Evolutionary conservation across 2,888 invertebrate genomes (phyloP).

Genomic region (Phaonia tiefii): DNA sequence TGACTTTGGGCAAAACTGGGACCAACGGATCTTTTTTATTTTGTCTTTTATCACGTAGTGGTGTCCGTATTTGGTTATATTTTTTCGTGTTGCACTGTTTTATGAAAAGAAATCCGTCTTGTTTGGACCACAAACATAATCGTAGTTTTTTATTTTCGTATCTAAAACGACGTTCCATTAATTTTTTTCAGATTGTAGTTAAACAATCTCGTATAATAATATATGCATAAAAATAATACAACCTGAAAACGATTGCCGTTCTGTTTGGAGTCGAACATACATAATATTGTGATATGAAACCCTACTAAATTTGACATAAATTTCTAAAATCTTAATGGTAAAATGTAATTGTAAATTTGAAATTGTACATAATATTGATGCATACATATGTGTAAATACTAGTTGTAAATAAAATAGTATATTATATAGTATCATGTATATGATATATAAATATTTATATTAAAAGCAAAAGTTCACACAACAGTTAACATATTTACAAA

Average conservation of each 20-base stretch:
- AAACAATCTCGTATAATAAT: neutral
- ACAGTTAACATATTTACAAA: conserved; percentile 35
- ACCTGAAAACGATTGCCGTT: neutral
- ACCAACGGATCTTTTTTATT: too few species aligned
- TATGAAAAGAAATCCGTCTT: too few species aligned
- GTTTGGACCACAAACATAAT: too few species aligned
- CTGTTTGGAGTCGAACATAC: too few species aligned
- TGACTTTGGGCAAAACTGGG: too few species aligned
- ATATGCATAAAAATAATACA: neutral
- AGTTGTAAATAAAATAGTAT: conserved; percentile 14
- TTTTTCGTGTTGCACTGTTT: too few species aligned
- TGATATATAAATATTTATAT: conserved; percentile 14
- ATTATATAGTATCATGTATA: conserved; percentile 32
- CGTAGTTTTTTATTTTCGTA: too few species aligned
- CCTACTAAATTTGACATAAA: neutral
- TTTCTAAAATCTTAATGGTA: neutral
- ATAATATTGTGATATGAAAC: too few species aligned
- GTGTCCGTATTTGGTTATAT: too few species aligned
- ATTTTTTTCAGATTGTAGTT: too few species aligned
- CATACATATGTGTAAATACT: neutral
- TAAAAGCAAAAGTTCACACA: conserved; percentile 7
- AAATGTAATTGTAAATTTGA: neutral
- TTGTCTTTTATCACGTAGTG: too few species aligned
- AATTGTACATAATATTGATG: neutral
- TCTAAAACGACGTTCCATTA: too few species aligned